Evolutionary conservation across 1,140 invertebrate species (phyloP).

Genomic region (Drosophila murphyi): DNA sequence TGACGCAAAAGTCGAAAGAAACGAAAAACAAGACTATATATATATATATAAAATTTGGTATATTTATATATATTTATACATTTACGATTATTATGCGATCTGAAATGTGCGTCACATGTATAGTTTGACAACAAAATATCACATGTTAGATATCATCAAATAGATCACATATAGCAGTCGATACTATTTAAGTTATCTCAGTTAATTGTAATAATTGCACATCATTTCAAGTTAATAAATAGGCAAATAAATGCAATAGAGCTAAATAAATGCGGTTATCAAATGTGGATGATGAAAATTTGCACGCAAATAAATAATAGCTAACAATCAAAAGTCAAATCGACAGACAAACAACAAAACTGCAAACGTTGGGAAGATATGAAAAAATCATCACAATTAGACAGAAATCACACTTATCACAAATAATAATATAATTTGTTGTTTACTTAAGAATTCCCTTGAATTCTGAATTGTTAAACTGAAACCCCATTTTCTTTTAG

Average conservation of each 20-base stretch:
- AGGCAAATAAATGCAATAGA: slow-evolving; percentile 6
- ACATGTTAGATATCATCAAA: slow-evolving; percentile 6
- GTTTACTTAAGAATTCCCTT: no score
- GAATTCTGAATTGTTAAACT: no score
- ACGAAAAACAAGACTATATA: slow-evolving; percentile 29
- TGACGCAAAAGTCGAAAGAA: slow-evolving; percentile 41
- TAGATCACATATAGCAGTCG: slow-evolving; percentile 19
- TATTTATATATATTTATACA: slow-evolving; percentile 11
- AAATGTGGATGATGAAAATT: neutral
- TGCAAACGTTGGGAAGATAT: slow-evolving; percentile 11
- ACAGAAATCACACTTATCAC: neutral
- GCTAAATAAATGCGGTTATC: no score
- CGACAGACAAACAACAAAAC: slow-evolving; percentile 5
- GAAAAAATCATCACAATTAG: slow-evolving; percentile 4
- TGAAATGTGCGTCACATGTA: slow-evolving; percentile 25
- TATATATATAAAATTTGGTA: slow-evolving; percentile 4
- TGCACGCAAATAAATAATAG: slow-evolving; percentile 11
- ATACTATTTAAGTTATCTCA: slow-evolving; percentile 1
- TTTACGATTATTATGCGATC: slow-evolving; percentile 29
- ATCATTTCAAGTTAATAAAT: slow-evolving; percentile 6
- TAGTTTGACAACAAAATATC: slow-evolving; percentile 30
- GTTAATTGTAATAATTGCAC: slow-evolving; percentile 34
- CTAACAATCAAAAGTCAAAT: slow-evolving; percentile 10
- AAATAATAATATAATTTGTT: slow-evolving; percentile 6
- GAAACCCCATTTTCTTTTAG: no score